A percentile compares a stretch with the other conserved stretches of the same genome.
phyloP scores from a whole-genome alignment of 2,797 vertebrate genomes.

The Crypturellus tataupa region DNA sequence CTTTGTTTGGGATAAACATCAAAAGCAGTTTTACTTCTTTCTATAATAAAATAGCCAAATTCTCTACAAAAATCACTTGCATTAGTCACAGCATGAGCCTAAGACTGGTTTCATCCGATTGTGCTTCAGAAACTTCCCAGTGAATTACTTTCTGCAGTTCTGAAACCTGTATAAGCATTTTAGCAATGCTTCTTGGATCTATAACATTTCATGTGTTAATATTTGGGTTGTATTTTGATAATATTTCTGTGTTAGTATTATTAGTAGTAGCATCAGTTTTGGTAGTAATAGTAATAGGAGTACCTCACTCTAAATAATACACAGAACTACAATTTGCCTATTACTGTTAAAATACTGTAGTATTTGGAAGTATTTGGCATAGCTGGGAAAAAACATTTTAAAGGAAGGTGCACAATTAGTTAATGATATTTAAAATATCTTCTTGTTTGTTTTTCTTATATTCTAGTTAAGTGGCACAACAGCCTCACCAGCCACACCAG shows the following conservation, averaged over 20 bases:
- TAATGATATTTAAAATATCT: background rate
- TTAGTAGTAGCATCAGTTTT: too few species aligned
- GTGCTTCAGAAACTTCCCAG: background rate
- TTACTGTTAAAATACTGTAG: background rate
- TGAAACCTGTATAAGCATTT: background rate
- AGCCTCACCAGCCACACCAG: accelerated
- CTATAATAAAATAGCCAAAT: background rate
- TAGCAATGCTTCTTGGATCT: background rate
- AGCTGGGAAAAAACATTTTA: accelerated
- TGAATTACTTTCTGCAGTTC: background rate
- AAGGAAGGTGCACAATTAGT: background rate
- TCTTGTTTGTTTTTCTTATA: background rate
- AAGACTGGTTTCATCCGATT: background rate
- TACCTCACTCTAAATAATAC: background rate
- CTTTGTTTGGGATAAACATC: background rate
- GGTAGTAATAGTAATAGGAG: background rate
- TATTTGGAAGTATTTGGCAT: background rate
- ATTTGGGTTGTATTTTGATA: background rate
- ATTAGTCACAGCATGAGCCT: background rate
- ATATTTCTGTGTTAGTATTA: background rate
- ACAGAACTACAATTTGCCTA: background rate
- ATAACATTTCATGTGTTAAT: background rate
- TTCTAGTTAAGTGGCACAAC: background rate
- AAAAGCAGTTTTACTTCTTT: background rate
- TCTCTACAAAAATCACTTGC: background rate